These are phyloP conservation scores for Synergus umbraculus DNA, from an alignment of 2,888 invertebrate genomes.

Conservation along the genomic window DNA sequence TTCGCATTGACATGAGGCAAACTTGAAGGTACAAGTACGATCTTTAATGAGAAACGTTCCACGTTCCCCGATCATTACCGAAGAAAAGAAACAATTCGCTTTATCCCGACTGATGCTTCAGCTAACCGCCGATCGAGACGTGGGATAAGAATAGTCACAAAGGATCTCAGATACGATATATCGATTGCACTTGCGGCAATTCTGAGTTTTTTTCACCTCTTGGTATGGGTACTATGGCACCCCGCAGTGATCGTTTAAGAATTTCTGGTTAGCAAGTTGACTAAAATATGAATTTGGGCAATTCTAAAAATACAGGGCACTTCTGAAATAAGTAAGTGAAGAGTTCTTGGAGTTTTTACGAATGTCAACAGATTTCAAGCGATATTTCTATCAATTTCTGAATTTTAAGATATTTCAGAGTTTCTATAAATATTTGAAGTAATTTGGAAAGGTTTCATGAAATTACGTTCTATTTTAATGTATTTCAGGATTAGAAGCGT, in stretches of 20 bases:
- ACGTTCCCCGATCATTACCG: conserved; percentile 51
- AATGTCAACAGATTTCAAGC: no score
- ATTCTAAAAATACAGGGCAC: no score
- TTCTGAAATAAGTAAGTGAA: no score
- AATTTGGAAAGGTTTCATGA: no score
- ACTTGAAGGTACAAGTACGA: conserved; percentile 30
- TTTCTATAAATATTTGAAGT: no score
- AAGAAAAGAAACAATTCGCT: conserved; percentile 54
- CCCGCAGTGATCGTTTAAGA: neutral
- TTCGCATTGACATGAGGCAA: conserved; percentile 14
- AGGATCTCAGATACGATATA: neutral
- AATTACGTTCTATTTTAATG: no score
- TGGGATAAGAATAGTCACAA: conserved; percentile 8
- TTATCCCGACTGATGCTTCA: conserved; percentile 41
- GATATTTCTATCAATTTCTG: no score
- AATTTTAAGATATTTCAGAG: no score
- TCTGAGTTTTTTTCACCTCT: neutral
- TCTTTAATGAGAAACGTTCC: conserved; percentile 57
- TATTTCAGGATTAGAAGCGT: no score
- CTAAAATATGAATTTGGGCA: neutral
- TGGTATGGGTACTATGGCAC: neutral
- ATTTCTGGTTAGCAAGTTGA: neutral
- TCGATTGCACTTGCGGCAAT: neutral
- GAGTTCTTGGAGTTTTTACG: no score
- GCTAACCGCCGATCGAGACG: conserved; percentile 4